Conservation (phyloP, 2,888 invertebrate species). For the Molorchus minor region DNA sequence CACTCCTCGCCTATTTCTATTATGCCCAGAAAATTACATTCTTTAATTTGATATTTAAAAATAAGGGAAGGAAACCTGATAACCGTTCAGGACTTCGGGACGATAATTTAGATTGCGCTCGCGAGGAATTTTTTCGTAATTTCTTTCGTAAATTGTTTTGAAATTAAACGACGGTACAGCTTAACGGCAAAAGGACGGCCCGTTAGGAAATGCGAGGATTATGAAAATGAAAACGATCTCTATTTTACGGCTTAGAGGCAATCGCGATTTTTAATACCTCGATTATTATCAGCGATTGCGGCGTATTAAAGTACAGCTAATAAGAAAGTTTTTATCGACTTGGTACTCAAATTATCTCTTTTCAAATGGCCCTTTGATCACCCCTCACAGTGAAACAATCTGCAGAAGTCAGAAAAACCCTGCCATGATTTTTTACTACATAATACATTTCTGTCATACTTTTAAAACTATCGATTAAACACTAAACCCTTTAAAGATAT, state of each 20-base stretch:
- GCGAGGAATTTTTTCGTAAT: slow-evolving; percentile 25
- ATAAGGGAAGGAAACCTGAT: slow-evolving; percentile 26
- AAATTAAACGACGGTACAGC: slow-evolving; percentile 24
- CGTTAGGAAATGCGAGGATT: slow-evolving; percentile 27
- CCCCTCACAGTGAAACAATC: too few relatives aligned
- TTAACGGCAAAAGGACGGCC: slow-evolving; percentile 7
- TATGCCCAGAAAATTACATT: slow-evolving; percentile 23
- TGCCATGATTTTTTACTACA: too few relatives aligned
- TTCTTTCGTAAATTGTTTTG: slow-evolving; percentile 28
- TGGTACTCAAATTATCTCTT: too few relatives aligned
- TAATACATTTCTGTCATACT: too few relatives aligned
- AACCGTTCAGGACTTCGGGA: slow-evolving; percentile 20
- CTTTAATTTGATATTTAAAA: slow-evolving; percentile 25
- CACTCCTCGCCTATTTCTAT: slow-evolving; percentile 18
- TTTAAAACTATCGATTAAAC: too few relatives aligned
- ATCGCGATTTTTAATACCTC: slow-evolving; percentile 14
- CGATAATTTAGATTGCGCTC: slow-evolving; percentile 25
- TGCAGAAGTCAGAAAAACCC: too few relatives aligned
- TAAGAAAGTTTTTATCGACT: too few relatives aligned
- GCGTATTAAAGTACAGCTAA: too few relatives aligned
- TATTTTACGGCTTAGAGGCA: slow-evolving; percentile 3
- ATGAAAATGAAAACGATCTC: slow-evolving; percentile 26
- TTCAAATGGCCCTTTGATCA: too few relatives aligned
- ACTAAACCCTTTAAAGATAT: too few relatives aligned
- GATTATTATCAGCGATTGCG: too few relatives aligned